phyloP scores from a whole-genome alignment of 2,888 invertebrate species.

The Penaeus monodon region DNA sequence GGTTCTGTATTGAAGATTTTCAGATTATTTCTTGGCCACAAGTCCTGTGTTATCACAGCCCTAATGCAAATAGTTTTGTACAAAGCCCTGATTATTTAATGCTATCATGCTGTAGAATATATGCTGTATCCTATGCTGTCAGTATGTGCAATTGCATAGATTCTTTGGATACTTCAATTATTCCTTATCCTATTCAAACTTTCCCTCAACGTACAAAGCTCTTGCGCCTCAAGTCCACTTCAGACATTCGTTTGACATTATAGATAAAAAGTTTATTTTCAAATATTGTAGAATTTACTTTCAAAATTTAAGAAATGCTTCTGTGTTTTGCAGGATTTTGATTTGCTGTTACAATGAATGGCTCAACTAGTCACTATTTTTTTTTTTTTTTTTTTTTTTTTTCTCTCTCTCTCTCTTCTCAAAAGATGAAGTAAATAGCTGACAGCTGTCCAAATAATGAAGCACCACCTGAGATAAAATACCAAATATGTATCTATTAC shows the following conservation, averaged over 20 bases:
- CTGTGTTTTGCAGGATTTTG: constrained; percentile 25
- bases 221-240: constrained; percentile 49
- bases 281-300: too few species aligned
- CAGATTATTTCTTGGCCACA: constrained; percentile 16
- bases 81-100: constrained; percentile 28
- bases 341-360: constrained; percentile 17
- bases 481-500: too few species aligned
- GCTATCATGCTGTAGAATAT: constrained; percentile 46
- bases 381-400: not conserved
- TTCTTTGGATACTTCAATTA: constrained; percentile 28
- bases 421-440: constrained; percentile 16
- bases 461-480: not conserved
- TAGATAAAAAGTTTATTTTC: constrained; percentile 19
- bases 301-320: constrained; percentile 8
- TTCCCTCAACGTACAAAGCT: constrained; percentile 51
- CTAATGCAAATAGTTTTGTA: constrained; percentile 41
- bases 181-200: constrained; percentile 33
- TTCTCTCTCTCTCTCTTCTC: not conserved
- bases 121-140: constrained; percentile 44
- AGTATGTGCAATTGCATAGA: constrained; percentile 42
- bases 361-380: constrained; percentile 10
- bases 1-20: constrained; percentile 15
- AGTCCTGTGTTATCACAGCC: constrained; percentile 14
- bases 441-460: not conserved
- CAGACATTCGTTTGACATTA: constrained; percentile 32